Percentiles rank a stretch among this genome's conserved stretches.
Evolutionary conservation across 2,888 invertebrate genomes (phyloP).

Genomic region (Brachylomia viminalis): DNA sequence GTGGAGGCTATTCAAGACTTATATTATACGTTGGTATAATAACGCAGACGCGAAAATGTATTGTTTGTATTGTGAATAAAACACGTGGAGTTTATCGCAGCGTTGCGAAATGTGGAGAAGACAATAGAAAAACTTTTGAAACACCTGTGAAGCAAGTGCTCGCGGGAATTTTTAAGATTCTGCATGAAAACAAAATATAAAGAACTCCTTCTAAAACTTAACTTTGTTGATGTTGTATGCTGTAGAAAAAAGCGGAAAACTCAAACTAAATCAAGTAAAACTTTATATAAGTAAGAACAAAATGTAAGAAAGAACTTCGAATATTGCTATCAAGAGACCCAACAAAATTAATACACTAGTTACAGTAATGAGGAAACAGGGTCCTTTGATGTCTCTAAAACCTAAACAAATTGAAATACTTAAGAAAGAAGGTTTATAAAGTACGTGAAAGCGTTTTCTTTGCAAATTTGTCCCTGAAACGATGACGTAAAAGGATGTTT

Average conservation of each 20-base stretch:
- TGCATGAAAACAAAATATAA: constrained; percentile 27
- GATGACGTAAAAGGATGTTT: constrained; percentile 81
- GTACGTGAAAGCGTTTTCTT: constrained; percentile 46
- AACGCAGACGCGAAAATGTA: not conserved
- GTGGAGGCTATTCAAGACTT: not conserved
- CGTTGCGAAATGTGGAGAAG: constrained; percentile 18
- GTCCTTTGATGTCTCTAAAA: not conserved
- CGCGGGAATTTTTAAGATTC: constrained; percentile 20
- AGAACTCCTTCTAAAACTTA: constrained; percentile 13
- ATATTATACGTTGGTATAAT: not conserved
- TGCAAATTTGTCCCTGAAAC: constrained; percentile 56
- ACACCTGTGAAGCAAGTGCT: constrained; percentile 38
- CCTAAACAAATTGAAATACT: constrained; percentile 28
- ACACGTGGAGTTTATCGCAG: constrained; percentile 5
- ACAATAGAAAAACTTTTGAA: constrained; percentile 45
- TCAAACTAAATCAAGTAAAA: not conserved
- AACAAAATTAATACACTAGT: not conserved
- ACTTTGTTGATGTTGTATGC: not conserved
- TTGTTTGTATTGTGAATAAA: constrained; percentile 24
- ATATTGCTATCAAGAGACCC: not conserved
- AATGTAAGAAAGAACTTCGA: not conserved
- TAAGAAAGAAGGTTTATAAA: constrained; percentile 56
- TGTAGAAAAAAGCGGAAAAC: not conserved
- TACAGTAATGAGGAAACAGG: not conserved
- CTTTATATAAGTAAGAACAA: not conserved